Percentiles rank a stretch among this genome's conserved stretches.
Conservation (phyloP, 2,888 invertebrate species). For the Rhingia campestris region DNA sequence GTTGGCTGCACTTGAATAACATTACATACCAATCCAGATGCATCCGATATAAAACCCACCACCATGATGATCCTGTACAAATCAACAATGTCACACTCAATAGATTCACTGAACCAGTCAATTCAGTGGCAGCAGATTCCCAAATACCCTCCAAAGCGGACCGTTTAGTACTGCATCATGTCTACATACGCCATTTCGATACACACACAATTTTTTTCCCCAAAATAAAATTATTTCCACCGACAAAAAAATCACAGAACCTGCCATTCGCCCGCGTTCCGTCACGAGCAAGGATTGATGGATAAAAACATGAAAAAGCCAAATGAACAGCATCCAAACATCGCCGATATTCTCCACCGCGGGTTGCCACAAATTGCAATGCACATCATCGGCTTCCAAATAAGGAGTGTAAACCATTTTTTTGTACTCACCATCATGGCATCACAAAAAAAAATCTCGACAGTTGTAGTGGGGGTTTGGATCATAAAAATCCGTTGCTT, state of each 20-base stretch:
- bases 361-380: slow-evolving; percentile 53
- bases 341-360: slow-evolving; percentile 22
- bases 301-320: slow-evolving; percentile 59
- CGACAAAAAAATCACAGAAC: neutral
- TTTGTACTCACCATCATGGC: slow-evolving; percentile 13
- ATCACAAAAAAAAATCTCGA: slow-evolving; percentile 34
- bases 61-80: slow-evolving; percentile 21
- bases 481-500: slow-evolving; percentile 67
- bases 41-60: slow-evolving; percentile 30
- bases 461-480: slow-evolving; percentile 33
- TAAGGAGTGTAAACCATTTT: slow-evolving; percentile 68
- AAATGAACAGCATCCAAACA: slow-evolving; percentile 45
- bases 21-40: slow-evolving; percentile 53
- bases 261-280: neutral
- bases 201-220: slow-evolving; percentile 22
- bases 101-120: slow-evolving; percentile 63
- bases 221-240: slow-evolving; percentile 68
- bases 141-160: slow-evolving; percentile 32
- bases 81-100: slow-evolving; percentile 63
- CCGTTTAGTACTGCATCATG: slow-evolving; percentile 37
- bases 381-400: slow-evolving; percentile 66
- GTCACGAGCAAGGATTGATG: slow-evolving; percentile 41
- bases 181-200: slow-evolving; percentile 27
- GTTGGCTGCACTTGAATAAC: slow-evolving; percentile 63
- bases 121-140: slow-evolving; percentile 30